A percentile compares a stretch with the other conserved stretches of the same genome.
Conservation (phyloP, 2,113 vertebrate genomes). For the Lagopus leucura region DNA sequence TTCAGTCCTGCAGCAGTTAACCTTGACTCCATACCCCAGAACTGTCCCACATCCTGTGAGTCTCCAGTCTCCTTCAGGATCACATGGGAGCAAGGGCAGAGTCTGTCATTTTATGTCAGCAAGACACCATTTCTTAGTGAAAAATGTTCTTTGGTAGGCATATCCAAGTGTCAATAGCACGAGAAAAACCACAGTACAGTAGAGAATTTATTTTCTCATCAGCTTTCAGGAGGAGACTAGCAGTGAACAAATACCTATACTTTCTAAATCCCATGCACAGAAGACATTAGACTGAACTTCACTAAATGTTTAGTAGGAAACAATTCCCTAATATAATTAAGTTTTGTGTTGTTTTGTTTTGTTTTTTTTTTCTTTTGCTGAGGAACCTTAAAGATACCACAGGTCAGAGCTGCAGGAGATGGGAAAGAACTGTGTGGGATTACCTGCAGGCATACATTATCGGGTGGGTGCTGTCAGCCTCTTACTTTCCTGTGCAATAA, state of each 20-base stretch:
- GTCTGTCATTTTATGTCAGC: neutral
- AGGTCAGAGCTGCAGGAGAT: neutral
- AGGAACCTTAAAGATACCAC: neutral
- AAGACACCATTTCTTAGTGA: neutral
- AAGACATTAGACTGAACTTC: neutral
- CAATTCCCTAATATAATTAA: neutral
- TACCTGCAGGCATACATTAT: neutral
- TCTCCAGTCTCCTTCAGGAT: neutral
- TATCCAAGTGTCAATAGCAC: neutral
- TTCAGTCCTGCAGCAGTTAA: neutral
- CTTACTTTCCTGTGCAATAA: neutral
- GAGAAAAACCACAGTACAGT: neutral
- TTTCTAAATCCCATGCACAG: neutral
- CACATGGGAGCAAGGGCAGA: neutral
- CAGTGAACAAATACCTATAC: neutral
- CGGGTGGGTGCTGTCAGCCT: neutral
- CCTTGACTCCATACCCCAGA: neutral
- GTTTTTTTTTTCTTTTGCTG: neutral
- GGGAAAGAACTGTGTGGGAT: neutral
- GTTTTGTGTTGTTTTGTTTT: neutral
- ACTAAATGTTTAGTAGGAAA: neutral
- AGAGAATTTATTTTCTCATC: neutral
- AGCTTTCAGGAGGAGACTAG: neutral
- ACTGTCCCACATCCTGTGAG: rapidly evolving
- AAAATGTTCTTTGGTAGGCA: neutral